These are phyloP conservation scores for Megalurothrips usitatus DNA, from an alignment of 2,888 invertebrate genomes.

Conservation along the genomic window DNA sequence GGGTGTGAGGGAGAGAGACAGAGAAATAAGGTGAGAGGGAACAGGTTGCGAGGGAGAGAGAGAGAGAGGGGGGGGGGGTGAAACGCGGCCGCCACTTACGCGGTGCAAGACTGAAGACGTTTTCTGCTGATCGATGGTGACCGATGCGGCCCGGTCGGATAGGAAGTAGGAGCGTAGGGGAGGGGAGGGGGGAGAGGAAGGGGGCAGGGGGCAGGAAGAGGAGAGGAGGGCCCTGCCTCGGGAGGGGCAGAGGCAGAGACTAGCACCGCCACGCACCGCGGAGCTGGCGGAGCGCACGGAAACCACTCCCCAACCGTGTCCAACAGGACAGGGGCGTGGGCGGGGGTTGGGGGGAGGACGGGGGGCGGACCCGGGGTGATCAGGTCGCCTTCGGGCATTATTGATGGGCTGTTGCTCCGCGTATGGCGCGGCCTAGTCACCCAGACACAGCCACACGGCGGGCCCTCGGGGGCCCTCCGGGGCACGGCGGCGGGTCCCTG, in stretches of 20 bases:
- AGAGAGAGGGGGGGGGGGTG: too few species aligned
- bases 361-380: too few species aligned
- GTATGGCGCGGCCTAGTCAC: too few species aligned
- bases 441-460: too few species aligned
- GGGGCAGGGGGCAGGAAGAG: background rate
- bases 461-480: too few species aligned
- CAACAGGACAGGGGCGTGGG: background rate
- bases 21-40: too few species aligned
- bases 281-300: background rate
- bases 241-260: background rate
- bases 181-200: background rate
- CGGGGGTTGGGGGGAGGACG: background rate
- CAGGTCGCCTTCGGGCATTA: too few species aligned
- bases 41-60: too few species aligned
- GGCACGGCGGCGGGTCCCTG: too few species aligned
- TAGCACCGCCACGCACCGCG: slow-evolving; percentile 1
- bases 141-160: background rate
- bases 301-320: background rate
- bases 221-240: background rate
- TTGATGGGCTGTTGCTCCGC: too few species aligned
- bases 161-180: background rate
- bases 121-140: background rate
- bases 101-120: background rate
- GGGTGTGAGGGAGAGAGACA: too few species aligned
- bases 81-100: too few species aligned